phyloP scores from a whole-genome alignment of 2,113 vertebrate genomes.

The Lutjanus erythropterus region DNA sequence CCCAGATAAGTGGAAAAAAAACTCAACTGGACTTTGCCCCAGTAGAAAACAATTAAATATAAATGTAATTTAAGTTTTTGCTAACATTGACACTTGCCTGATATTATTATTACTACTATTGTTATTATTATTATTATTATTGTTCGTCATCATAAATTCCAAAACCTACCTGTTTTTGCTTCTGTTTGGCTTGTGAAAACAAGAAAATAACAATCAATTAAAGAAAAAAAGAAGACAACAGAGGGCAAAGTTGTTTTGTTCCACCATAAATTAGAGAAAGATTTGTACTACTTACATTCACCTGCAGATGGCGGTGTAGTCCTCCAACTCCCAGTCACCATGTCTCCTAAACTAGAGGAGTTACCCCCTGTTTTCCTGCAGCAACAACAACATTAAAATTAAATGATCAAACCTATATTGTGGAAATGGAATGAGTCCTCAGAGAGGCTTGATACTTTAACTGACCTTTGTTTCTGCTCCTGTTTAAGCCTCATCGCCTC shows the following conservation, averaged over 20 bases:
- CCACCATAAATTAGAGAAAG: neutral
- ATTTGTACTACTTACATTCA: slow-evolving; percentile 79
- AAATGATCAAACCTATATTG: neutral
- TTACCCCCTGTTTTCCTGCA: slow-evolving; percentile 92
- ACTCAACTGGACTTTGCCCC: neutral
- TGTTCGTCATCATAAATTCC: slow-evolving; percentile 4
- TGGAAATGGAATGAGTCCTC: neutral
- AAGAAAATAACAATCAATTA: slow-evolving; percentile 80
- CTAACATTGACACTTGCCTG: neutral
- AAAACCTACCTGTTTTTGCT: slow-evolving; percentile 95
- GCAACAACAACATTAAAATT: slow-evolving; percentile 8
- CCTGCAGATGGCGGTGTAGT: slow-evolving; percentile 94
- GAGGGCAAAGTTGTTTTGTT: slow-evolving; percentile 18
- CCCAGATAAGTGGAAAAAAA: neutral
- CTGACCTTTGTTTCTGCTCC: slow-evolving; percentile 95
- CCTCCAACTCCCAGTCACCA: slow-evolving; percentile 91
- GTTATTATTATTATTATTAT: no score
- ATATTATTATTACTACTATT: no score
- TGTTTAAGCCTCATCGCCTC: slow-evolving; percentile 96
- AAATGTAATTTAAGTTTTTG: neutral
- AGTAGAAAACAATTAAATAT: neutral
- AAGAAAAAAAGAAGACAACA: neutral
- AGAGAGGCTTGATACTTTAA: neutral
- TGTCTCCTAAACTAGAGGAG: slow-evolving; percentile 91
- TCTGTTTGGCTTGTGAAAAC: slow-evolving; percentile 95